These are phyloP conservation scores for Dyspetes luteomarginatus DNA, from an alignment of 2,888 invertebrate genomes.

Conservation along the genomic window DNA sequence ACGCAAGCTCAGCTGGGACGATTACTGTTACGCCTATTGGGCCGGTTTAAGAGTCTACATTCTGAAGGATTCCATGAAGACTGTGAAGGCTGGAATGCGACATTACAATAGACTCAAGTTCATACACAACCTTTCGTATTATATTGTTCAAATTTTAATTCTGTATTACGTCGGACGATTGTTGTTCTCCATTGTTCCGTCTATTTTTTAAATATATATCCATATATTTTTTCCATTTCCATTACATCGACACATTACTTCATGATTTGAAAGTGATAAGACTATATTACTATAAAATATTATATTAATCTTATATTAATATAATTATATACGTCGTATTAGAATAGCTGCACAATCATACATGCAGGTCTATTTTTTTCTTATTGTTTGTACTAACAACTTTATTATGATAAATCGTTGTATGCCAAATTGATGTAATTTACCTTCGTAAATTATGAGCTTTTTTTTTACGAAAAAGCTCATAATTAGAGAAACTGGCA, in stretches of 20 bases:
- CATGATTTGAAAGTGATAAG: too few relatives aligned
- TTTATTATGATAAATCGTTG: too few relatives aligned
- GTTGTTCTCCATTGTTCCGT: neutral
- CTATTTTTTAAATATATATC: neutral
- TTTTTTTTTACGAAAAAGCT: too few relatives aligned
- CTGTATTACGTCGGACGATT: slow-evolving; percentile 30
- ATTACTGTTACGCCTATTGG: slow-evolving; percentile 65
- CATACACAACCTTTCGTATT: neutral
- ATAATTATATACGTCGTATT: too few relatives aligned
- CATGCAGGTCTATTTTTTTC: too few relatives aligned
- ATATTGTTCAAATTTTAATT: neutral
- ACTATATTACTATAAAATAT: too few relatives aligned
- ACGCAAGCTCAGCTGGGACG: slow-evolving; percentile 71
- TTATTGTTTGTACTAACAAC: too few relatives aligned
- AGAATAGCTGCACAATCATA: too few relatives aligned
- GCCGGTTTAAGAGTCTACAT: slow-evolving; percentile 65
- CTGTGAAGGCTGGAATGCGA: slow-evolving; percentile 46
- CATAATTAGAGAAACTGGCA: too few relatives aligned
- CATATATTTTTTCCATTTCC: neutral
- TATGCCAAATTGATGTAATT: too few relatives aligned
- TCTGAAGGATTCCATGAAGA: slow-evolving; percentile 70
- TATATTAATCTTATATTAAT: too few relatives aligned
- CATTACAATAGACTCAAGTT: neutral
- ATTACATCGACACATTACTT: neutral
- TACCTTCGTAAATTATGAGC: too few relatives aligned